Conservation (phyloP, 2,113 vertebrate genomes). For the Dinomys branickii region DNA sequence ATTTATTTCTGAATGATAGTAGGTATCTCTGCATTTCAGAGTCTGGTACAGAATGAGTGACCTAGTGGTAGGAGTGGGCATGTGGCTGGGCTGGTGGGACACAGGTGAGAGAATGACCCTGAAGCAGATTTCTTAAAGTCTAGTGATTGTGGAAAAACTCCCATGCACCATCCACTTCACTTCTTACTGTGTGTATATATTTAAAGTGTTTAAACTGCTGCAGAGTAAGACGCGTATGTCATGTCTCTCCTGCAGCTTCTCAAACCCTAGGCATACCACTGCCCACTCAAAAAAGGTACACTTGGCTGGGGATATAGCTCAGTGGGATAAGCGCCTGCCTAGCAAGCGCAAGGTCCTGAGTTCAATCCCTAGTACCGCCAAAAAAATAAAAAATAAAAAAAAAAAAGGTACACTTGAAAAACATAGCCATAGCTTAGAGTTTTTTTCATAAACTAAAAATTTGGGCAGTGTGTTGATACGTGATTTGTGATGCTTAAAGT, state of each 20-base stretch:
- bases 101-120: not conserved
- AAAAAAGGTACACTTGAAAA: not conserved
- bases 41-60: not conserved
- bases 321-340: too few relatives aligned
- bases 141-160: not conserved
- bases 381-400: too few relatives aligned
- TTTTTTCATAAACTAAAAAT: not conserved
- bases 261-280: not conserved
- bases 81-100: not conserved
- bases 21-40: not conserved
- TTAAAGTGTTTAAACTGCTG: conserved; percentile 28
- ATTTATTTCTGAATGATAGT: not conserved
- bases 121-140: conserved; percentile 19
- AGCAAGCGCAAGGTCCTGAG: too few relatives aligned
- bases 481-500: conserved; percentile 23
- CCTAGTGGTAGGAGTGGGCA: not conserved
- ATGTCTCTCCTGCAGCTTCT: conserved; percentile 33
- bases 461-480: not conserved
- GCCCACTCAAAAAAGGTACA: not conserved
- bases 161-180: not conserved
- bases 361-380: too few relatives aligned
- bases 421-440: not conserved
- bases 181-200: conserved; percentile 12
- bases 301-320: too few relatives aligned
- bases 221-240: not conserved